Conservation (phyloP, 1,140 invertebrate species). For the Lamellibrachia luymesi region DNA sequence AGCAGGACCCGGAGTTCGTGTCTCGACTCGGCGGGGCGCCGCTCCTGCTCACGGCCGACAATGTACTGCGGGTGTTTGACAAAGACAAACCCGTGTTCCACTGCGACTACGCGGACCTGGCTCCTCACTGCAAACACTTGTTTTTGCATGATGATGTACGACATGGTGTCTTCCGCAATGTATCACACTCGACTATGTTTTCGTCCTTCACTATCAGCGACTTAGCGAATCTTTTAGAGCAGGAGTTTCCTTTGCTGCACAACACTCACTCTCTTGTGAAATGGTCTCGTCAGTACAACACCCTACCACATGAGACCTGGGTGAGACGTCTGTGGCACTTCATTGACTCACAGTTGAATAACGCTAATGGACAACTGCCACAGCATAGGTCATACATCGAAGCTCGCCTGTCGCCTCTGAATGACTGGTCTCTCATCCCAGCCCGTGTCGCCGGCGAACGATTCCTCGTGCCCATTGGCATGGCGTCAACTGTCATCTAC, state of each 20-base stretch:
- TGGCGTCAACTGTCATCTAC: constrained; percentile 22
- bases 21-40: not conserved
- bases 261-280: not conserved
- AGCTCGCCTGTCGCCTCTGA: not conserved
- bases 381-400: not conserved
- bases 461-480: constrained; percentile 21
- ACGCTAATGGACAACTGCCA: not conserved
- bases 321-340: not conserved
- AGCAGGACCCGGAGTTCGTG: not conserved
- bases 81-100: not conserved
- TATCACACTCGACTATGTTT: not conserved
- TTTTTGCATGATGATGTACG: not conserved
- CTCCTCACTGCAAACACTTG: not conserved
- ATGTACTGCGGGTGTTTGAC: not conserved
- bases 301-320: constrained; percentile 2
- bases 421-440: constrained; percentile 5
- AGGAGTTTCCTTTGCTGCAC: not conserved
- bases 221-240: not conserved
- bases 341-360: not conserved
- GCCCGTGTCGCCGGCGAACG: not conserved
- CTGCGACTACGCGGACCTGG: not conserved
- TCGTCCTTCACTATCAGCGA: not conserved
- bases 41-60: not conserved
- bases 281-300: not conserved
- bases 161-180: not conserved